Percentiles rank a stretch among this genome's conserved stretches.
phyloP scores from a whole-genome alignment of 2,113 vertebrate genomes.

The Raja brachyura region DNA sequence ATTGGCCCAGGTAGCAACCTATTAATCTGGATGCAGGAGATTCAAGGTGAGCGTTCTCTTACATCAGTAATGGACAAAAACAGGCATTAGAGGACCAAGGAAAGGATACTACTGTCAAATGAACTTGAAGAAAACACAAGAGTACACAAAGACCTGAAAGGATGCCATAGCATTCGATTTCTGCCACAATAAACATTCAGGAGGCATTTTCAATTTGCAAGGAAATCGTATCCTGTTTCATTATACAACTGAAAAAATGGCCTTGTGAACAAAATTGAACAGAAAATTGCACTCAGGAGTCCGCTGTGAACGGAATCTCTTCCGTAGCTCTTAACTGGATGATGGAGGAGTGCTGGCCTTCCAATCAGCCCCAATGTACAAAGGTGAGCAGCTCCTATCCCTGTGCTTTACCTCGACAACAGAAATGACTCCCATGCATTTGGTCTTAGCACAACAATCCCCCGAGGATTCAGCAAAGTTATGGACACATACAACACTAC shows the following conservation, averaged over 20 bases:
- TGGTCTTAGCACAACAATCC: not conserved
- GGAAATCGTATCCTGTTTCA: not conserved
- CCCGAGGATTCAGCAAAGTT: not conserved
- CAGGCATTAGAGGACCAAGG: not conserved
- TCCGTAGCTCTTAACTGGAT: not conserved
- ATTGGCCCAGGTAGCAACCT: not conserved
- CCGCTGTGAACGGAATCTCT: not conserved
- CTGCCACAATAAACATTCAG: slow-evolving; percentile 1
- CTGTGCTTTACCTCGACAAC: not conserved
- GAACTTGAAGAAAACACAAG: not conserved
- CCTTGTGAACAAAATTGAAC: not conserved
- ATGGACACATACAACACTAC: no score
- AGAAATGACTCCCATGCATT: not conserved
- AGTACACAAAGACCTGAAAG: not conserved
- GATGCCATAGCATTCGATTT: not conserved
- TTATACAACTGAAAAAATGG: not conserved
- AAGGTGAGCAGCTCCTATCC: not conserved
- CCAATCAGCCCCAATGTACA: not conserved
- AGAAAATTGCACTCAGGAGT: not conserved
- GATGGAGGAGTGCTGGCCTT: not conserved
- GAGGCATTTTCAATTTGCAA: not conserved
- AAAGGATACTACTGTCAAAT: not conserved
- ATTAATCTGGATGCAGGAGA: not conserved
- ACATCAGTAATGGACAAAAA: not conserved
- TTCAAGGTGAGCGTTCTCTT: not conserved